Conservation (phyloP, 2,888 invertebrate genomes). For the Habroteleia sp. region DNA sequence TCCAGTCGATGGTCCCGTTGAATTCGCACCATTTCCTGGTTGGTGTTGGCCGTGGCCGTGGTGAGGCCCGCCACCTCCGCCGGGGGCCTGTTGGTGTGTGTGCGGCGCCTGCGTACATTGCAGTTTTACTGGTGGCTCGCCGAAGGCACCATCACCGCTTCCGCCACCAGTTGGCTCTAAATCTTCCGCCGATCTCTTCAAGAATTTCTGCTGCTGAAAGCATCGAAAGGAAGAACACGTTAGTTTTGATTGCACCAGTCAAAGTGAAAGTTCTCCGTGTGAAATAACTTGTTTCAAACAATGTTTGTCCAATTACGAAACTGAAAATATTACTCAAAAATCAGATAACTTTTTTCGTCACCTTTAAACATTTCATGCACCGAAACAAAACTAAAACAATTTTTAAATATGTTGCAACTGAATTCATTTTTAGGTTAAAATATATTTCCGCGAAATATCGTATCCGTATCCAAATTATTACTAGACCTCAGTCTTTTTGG, state of each 20-base stretch:
- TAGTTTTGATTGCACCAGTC: background rate
- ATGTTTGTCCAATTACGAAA: too few species aligned
- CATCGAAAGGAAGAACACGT: background rate
- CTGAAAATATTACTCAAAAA: too few species aligned
- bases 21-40: conserved; percentile 70
- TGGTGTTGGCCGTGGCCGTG: conserved; percentile 72
- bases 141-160: conserved; percentile 81
- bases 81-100: conserved; percentile 75
- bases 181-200: conserved; percentile 88
- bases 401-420: too few species aligned
- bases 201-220: conserved; percentile 91
- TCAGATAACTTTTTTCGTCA: too few species aligned
- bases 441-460: too few species aligned
- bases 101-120: conserved; percentile 84
- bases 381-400: too few species aligned
- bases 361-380: too few species aligned
- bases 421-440: too few species aligned
- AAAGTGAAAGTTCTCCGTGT: too few species aligned
- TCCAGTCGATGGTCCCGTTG: conserved; percentile 68
- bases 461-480: too few species aligned
- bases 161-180: conserved; percentile 82
- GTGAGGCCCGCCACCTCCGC: conserved; percentile 72
- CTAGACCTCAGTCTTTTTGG: too few species aligned
- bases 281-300: too few species aligned
- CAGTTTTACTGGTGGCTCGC: conserved; percentile 90